Percentiles rank a stretch among this genome's conserved stretches.
Conservation (phyloP, 2,113 vertebrate species). For the Platysternon megacephalum region DNA sequence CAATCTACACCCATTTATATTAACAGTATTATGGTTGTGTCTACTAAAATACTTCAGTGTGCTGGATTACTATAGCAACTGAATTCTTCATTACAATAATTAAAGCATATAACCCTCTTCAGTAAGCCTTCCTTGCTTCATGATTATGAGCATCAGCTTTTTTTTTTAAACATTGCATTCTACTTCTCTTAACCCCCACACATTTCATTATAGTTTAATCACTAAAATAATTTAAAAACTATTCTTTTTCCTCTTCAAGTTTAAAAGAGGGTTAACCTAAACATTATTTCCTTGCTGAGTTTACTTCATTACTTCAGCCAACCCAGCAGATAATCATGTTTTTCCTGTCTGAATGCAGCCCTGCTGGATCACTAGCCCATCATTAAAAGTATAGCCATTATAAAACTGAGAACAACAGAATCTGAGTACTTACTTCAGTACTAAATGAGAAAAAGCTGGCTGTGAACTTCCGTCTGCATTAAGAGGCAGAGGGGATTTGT, state of each 20-base stretch:
- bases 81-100: neutral
- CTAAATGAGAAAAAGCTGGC: neutral
- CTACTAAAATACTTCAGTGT: constrained; percentile 5
- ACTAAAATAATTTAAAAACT: neutral
- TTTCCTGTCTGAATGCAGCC: neutral
- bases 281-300: neutral
- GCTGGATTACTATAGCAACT: neutral
- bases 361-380: neutral
- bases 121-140: neutral
- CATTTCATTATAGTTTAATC: neutral
- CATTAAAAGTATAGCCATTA: neutral
- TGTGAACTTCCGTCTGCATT: neutral
- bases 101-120: neutral
- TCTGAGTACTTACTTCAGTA: neutral
- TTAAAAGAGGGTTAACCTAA: neutral
- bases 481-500: neutral
- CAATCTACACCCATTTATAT: neutral
- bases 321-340: neutral
- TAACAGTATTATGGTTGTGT: neutral
- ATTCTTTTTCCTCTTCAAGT: neutral
- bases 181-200: neutral
- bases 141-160: neutral
- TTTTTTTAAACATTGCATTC: neutral
- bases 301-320: neutral
- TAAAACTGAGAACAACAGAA: neutral